phyloP scores from a whole-genome alignment of 2,113 vertebrate genomes.

The Cyanistes caeruleus region DNA sequence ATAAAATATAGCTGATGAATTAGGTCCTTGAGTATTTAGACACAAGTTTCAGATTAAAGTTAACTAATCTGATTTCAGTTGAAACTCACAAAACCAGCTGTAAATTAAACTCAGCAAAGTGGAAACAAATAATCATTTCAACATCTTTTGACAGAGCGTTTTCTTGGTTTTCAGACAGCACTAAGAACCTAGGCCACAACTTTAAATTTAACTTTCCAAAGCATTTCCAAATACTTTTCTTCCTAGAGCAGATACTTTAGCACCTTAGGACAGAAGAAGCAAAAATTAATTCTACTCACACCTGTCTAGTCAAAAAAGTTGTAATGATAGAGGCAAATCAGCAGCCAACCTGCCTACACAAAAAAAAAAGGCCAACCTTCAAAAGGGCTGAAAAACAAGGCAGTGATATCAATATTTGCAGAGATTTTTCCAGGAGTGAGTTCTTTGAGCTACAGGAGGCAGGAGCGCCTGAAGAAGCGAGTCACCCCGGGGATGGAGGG shows the following conservation, averaged over 20 bases:
- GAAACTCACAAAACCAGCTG: not conserved
- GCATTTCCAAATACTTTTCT: not conserved
- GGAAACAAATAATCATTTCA: not conserved
- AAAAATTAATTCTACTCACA: not conserved
- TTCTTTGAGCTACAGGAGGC: not conserved
- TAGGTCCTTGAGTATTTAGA: not conserved
- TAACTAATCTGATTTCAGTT: not conserved
- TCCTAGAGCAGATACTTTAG: not conserved
- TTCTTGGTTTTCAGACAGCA: not conserved
- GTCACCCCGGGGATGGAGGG: not conserved
- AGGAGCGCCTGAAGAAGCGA: not conserved
- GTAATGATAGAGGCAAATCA: not conserved
- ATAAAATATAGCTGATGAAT: not conserved
- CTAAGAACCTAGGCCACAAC: not conserved
- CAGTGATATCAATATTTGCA: slow-evolving; percentile 9
- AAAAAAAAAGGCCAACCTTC: not conserved
- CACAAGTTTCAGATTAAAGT: not conserved
- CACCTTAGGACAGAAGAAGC: not conserved
- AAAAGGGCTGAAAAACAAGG: not conserved
- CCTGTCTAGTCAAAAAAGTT: not conserved
- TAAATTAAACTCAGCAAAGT: not conserved
- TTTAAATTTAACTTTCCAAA: not conserved
- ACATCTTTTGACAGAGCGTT: not conserved
- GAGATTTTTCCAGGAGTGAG: not conserved
- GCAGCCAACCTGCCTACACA: not conserved